Percentiles rank a stretch among this genome's conserved stretches.
phyloP scores from a whole-genome alignment of 2,888 invertebrate genomes.

The Urechis unicinctus region DNA sequence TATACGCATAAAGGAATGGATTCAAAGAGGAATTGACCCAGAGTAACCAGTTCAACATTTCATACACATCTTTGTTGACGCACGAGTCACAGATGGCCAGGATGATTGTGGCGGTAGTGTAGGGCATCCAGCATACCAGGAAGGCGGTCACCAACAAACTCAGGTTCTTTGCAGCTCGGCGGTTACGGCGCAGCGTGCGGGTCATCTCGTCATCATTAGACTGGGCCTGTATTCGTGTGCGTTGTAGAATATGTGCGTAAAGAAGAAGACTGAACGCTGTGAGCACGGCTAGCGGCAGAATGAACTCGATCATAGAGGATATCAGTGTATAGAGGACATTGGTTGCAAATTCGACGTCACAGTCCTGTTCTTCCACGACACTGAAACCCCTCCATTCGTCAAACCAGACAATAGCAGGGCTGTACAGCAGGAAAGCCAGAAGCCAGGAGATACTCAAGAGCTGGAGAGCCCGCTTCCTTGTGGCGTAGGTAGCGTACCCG shows the following conservation, averaged over 20 bases:
- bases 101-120: slow-evolving; percentile 24
- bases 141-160: slow-evolving; percentile 24
- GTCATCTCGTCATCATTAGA: no score
- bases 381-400: slow-evolving; percentile 26
- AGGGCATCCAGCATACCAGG: slow-evolving; percentile 28
- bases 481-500: slow-evolving; percentile 22
- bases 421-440: slow-evolving; percentile 22
- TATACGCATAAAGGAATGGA: slow-evolving; percentile 1
- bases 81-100: slow-evolving; percentile 58
- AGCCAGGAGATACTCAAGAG: slow-evolving; percentile 24
- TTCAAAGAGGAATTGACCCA: slow-evolving; percentile 18
- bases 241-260: slow-evolving; percentile 22
- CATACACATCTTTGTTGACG: slow-evolving; percentile 85
- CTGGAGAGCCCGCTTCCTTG: slow-evolving; percentile 16
- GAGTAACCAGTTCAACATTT: slow-evolving; percentile 65
- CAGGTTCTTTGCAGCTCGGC: slow-evolving; percentile 23
- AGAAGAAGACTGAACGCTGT: slow-evolving; percentile 22
- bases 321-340: slow-evolving; percentile 22
- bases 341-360: slow-evolving; percentile 29
- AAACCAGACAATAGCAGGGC: slow-evolving; percentile 30
- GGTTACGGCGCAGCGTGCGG: no score
- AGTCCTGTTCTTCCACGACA: slow-evolving; percentile 21
- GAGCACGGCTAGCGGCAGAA: slow-evolving; percentile 22
- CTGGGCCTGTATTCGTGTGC: no score
- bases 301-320: slow-evolving; percentile 27